These are phyloP conservation scores for Pogoniulus pusillus DNA, from an alignment of 2,797 vertebrate species.

Conservation along the genomic window DNA sequence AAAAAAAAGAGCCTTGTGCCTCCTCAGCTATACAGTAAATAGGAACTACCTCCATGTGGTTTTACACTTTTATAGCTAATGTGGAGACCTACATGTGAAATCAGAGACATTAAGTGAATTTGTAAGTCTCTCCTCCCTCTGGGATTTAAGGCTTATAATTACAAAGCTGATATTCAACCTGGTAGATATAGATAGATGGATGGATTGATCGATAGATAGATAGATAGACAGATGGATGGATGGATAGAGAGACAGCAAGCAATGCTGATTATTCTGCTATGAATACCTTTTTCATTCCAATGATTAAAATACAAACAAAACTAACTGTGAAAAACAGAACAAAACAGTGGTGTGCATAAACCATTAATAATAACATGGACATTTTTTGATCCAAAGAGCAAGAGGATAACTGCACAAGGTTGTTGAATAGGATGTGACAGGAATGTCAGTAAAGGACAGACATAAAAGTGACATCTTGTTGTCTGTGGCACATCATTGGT, in stretches of 20 bases:
- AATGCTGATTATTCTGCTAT: not conserved
- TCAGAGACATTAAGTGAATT: not conserved
- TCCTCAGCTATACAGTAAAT: conserved; percentile 32
- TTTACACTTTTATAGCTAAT: conserved; percentile 30
- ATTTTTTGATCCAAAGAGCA: not conserved
- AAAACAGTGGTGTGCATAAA: not conserved
- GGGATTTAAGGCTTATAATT: not conserved
- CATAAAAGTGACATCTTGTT: conserved; percentile 5
- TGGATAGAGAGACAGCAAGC: too few species aligned
- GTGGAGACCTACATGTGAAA: conserved; percentile 6
- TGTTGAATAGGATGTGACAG: conserved; percentile 12
- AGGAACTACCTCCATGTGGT: conserved; percentile 20
- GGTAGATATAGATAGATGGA: not conserved
- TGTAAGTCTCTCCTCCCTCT: not conserved
- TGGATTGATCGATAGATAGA: too few species aligned
- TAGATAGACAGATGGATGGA: too few species aligned
- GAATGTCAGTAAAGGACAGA: conserved; percentile 21
- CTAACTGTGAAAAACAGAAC: not conserved
- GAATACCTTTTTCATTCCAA: not conserved
- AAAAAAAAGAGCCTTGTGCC: not conserved
- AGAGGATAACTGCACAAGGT: not conserved
- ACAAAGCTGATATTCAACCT: not conserved
- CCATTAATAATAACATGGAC: not conserved
- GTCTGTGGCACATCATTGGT: conserved; percentile 2
- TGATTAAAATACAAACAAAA: not conserved